phyloP scores from a whole-genome alignment of 2,113 vertebrate genomes.

The Chinchilla lanigera region DNA sequence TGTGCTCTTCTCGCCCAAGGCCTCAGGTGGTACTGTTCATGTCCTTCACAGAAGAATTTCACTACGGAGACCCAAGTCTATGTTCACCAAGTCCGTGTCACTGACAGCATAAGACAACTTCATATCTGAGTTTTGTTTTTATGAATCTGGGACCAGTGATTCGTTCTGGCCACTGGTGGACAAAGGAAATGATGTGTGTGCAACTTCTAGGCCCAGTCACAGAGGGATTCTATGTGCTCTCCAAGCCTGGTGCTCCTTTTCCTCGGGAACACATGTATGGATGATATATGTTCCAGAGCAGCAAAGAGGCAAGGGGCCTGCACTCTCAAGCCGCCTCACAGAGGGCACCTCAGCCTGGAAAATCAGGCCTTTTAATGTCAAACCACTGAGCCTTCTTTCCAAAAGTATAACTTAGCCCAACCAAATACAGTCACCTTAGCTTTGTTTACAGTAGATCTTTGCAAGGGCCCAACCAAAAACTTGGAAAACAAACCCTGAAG shows the following conservation, averaged over 20 bases:
- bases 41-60: background rate
- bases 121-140: background rate
- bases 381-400: background rate
- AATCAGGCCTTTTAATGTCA: background rate
- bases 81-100: background rate
- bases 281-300: background rate
- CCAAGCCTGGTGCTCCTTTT: background rate
- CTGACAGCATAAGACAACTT: background rate
- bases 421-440: background rate
- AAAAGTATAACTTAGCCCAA: background rate
- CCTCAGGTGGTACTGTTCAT: background rate
- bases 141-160: background rate
- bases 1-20: background rate
- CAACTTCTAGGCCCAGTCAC: background rate
- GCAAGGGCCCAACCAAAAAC: background rate
- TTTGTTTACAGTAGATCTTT: background rate
- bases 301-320: background rate
- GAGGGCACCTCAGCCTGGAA: background rate
- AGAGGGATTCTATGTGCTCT: background rate
- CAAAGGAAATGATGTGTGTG: background rate
- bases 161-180: background rate
- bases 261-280: background rate
- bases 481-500: background rate
- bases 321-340: background rate
- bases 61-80: background rate